phyloP scores from a whole-genome alignment of 2,888 invertebrate genomes.

The Agrilus mali region DNA sequence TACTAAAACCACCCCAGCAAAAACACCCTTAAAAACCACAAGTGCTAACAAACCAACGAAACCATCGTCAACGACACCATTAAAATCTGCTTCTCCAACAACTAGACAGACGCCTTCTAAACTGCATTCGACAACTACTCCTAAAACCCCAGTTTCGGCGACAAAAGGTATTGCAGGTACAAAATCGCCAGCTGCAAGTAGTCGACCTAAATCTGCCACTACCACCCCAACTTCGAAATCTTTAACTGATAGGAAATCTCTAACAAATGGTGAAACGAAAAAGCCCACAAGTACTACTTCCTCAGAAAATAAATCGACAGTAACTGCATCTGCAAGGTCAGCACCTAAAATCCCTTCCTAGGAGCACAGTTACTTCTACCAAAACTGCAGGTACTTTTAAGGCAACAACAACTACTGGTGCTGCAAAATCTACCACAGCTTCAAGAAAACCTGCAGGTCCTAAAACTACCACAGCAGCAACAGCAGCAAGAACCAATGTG shows the following conservation, averaged over 20 bases:
- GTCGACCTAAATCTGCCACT: slow-evolving; percentile 11
- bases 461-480: slow-evolving; percentile 13
- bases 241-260: slow-evolving; percentile 37
- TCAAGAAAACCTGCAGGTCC: slow-evolving; percentile 16
- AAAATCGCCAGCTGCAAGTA: slow-evolving; percentile 15
- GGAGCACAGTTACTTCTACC: background rate
- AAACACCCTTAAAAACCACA: slow-evolving; percentile 14
- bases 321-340: background rate
- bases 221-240: slow-evolving; percentile 19
- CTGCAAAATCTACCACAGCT: slow-evolving; percentile 7
- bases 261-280: slow-evolving; percentile 44
- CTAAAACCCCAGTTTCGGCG: slow-evolving; percentile 13
- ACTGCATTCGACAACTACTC: background rate
- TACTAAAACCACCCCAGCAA: slow-evolving; percentile 13
- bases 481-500: slow-evolving; percentile 16
- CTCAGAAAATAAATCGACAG: slow-evolving; percentile 9
- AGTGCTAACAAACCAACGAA: slow-evolving; percentile 12
- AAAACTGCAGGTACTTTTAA: slow-evolving; percentile 9
- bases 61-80: slow-evolving; percentile 13
- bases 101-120: background rate
- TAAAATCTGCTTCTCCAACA: slow-evolving; percentile 10
- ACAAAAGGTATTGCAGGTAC: slow-evolving; percentile 15
- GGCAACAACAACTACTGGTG: slow-evolving; percentile 8
- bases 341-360: background rate
- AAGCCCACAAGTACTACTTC: slow-evolving; percentile 17